These are phyloP conservation scores for Thaumatotibia leucotreta DNA, from an alignment of 1,140 invertebrate species.

Conservation along the genomic window DNA sequence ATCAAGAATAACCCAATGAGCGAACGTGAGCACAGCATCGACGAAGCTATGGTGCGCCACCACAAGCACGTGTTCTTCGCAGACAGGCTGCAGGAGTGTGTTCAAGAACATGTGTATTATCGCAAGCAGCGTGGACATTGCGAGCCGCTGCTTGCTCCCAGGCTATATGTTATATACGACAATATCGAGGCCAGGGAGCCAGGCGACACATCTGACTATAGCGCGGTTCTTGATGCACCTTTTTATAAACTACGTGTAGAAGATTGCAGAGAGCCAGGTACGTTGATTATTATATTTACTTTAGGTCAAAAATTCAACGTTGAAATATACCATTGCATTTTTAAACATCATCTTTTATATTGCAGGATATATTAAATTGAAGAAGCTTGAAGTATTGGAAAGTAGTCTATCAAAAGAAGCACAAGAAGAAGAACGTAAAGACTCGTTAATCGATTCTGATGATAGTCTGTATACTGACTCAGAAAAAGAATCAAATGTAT, in stretches of 20 bases:
- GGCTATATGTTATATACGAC: slow-evolving; percentile 84
- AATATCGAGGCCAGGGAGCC: slow-evolving; percentile 85
- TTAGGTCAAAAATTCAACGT: background rate
- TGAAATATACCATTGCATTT: background rate
- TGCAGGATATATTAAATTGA: slow-evolving; percentile 78
- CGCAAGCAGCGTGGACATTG: slow-evolving; percentile 42
- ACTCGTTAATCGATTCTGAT: slow-evolving; percentile 34
- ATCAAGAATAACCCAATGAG: slow-evolving; percentile 67
- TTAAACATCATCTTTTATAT: slow-evolving; percentile 21
- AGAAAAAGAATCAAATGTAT: slow-evolving; percentile 61
- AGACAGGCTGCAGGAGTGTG: slow-evolving; percentile 79
- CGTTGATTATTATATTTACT: slow-evolving; percentile 9
- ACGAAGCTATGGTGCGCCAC: slow-evolving; percentile 74
- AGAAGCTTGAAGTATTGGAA: slow-evolving; percentile 71
- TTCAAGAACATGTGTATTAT: slow-evolving; percentile 75
- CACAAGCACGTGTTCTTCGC: slow-evolving; percentile 80
- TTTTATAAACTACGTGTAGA: slow-evolving; percentile 82
- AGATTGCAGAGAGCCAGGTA: slow-evolving; percentile 78
- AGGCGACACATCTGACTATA: slow-evolving; percentile 79
- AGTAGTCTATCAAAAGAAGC: slow-evolving; percentile 50
- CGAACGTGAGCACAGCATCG: slow-evolving; percentile 59
- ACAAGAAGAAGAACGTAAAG: slow-evolving; percentile 44
- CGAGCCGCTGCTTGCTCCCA: slow-evolving; percentile 80
- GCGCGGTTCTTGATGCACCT: slow-evolving; percentile 78
- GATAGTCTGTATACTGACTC: slow-evolving; percentile 65